phyloP scores from a whole-genome alignment of 1,140 invertebrate genomes.

The Drosophila pseudoananassae region DNA sequence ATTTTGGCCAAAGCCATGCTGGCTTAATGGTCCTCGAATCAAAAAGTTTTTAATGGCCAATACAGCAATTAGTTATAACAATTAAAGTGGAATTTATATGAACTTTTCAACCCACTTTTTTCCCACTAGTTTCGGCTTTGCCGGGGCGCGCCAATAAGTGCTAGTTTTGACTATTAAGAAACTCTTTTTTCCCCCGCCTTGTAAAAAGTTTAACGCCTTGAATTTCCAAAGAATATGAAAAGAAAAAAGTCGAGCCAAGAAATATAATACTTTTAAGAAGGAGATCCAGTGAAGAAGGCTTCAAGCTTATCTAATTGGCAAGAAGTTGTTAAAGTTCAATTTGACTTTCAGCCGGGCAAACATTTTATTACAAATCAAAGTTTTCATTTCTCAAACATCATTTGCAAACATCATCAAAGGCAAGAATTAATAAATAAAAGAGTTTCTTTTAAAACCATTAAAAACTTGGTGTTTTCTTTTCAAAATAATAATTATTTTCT shows the following conservation, averaged over 20 bases:
- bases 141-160: background rate
- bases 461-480: no score
- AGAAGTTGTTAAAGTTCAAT: constrained; percentile 8
- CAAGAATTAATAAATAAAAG: background rate
- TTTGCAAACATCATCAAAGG: background rate
- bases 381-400: background rate
- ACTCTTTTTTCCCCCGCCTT: background rate
- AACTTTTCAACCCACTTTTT: constrained; percentile 2
- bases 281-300: background rate
- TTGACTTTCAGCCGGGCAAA: constrained; percentile 3
- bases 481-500: no score
- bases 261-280: constrained; percentile 8
- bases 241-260: background rate
- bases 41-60: constrained; percentile 4
- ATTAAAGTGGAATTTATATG: background rate
- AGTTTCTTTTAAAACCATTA: no score
- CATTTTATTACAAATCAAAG: constrained; percentile 8
- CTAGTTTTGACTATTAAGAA: constrained; percentile 1
- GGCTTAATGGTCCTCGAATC: constrained; percentile 11
- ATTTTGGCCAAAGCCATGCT: background rate
- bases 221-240: background rate
- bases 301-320: constrained; percentile 20
- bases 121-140: background rate
- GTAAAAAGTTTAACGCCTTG: constrained; percentile 2
- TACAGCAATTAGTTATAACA: constrained; percentile 1